These are phyloP conservation scores for Scophthalmus maximus DNA, from an alignment of 2,113 vertebrate genomes.

Conservation along the genomic window DNA sequence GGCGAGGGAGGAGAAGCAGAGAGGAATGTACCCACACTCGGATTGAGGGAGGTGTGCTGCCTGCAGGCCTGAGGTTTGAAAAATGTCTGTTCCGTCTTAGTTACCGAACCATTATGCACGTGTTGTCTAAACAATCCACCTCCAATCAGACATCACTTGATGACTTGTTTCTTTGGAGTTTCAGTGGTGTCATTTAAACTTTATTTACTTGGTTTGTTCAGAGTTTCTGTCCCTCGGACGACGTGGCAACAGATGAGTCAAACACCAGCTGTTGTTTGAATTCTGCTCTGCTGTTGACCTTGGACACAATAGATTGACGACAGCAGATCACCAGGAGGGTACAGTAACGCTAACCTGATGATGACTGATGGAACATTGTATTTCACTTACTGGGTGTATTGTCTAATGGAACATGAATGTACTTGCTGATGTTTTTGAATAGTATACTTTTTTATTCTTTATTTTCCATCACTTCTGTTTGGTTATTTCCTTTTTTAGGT, in stretches of 20 bases:
- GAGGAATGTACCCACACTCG: constrained; percentile 47
- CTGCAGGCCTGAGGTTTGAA: neutral
- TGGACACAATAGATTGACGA: neutral
- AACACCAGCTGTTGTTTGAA: neutral
- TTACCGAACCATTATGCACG: neutral
- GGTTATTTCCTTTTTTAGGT: no score
- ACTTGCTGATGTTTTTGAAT: no score
- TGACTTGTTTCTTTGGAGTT: constrained; percentile 1
- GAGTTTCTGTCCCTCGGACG: neutral
- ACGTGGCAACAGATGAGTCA: neutral
- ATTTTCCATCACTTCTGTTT: no score
- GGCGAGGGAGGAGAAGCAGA: constrained; percentile 36
- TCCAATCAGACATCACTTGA: neutral
- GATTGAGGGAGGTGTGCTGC: constrained; percentile 19
- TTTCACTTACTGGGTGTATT: no score
- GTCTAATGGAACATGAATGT: no score
- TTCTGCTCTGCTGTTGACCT: neutral
- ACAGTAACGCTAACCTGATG: no score
- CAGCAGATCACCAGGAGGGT: no score
- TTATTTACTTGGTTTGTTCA: neutral
- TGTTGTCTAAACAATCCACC: neutral
- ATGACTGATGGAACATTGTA: no score
- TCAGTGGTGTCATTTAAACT: neutral
- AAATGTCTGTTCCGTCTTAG: neutral
- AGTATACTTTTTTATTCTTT: no score